phyloP scores from a whole-genome alignment of 1,140 invertebrate genomes.

The Phocides pigmalion region DNA sequence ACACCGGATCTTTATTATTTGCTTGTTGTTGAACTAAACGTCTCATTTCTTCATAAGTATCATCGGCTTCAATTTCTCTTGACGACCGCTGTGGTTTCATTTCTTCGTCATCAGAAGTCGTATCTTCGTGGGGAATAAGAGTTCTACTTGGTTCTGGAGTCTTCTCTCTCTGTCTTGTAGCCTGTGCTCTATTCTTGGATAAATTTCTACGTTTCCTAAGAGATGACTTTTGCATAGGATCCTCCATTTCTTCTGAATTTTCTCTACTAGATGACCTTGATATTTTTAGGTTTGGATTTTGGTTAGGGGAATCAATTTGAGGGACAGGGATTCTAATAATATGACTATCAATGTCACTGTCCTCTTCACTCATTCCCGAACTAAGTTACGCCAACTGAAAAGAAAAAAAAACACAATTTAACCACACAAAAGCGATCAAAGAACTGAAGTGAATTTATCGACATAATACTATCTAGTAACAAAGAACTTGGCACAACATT shows the following conservation, averaged over 20 bases:
- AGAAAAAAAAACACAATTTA: slow-evolving; percentile 42
- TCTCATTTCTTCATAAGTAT: slow-evolving; percentile 80
- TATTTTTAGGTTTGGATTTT: slow-evolving; percentile 52
- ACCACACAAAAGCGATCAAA: slow-evolving; percentile 20
- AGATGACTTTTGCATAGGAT: slow-evolving; percentile 71
- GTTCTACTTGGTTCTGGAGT: slow-evolving; percentile 83
- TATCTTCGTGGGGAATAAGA: slow-evolving; percentile 72
- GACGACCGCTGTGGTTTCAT: slow-evolving; percentile 55
- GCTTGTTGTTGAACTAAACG: slow-evolving; percentile 75
- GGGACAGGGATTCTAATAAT: slow-evolving; percentile 58
- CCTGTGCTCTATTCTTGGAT: slow-evolving; percentile 80
- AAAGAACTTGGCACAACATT: slow-evolving; percentile 43
- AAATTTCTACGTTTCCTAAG: slow-evolving; percentile 82
- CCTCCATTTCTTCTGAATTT: slow-evolving; percentile 67
- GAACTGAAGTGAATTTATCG: slow-evolving; percentile 38
- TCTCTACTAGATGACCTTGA: slow-evolving; percentile 45
- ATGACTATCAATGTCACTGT: slow-evolving; percentile 42
- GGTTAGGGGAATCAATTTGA: slow-evolving; percentile 66
- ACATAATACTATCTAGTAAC: slow-evolving; percentile 21
- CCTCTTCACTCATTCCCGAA: slow-evolving; percentile 53
- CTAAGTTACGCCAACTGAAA: slow-evolving; percentile 52
- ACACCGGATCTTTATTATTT: slow-evolving; percentile 72
- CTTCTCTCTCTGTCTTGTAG: slow-evolving; percentile 82
- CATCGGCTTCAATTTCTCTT: slow-evolving; percentile 78
- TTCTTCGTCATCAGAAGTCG: slow-evolving; percentile 80